phyloP scores from a whole-genome alignment of 2,888 invertebrate genomes.

The Oscheius myriophilus region DNA sequence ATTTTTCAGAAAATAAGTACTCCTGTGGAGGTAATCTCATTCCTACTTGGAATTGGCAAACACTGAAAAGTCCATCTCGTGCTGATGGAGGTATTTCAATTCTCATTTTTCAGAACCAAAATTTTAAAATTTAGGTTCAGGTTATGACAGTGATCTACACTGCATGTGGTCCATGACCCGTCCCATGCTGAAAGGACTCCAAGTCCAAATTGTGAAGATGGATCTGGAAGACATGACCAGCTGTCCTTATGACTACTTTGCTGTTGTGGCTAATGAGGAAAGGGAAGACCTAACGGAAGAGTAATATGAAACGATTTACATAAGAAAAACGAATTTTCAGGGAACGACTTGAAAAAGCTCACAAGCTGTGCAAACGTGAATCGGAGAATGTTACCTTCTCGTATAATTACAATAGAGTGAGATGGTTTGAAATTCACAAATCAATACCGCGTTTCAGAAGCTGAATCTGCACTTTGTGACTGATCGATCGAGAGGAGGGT shows the following conservation, averaged over 20 bases:
- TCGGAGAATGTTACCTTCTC: slow-evolving; percentile 30
- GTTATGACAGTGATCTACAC: slow-evolving; percentile 48
- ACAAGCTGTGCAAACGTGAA: slow-evolving; percentile 17
- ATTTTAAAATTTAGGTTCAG: slow-evolving; percentile 9
- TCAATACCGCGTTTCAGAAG: slow-evolving; percentile 14
- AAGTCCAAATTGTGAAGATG: slow-evolving; percentile 41
- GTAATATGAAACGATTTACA: background rate
- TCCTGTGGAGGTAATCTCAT: slow-evolving; percentile 57
- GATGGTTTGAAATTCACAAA: background rate
- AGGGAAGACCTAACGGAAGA: slow-evolving; percentile 7
- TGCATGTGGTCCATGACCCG: slow-evolving; percentile 61
- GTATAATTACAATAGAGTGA: slow-evolving; percentile 23
- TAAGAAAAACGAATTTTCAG: too few relatives aligned
- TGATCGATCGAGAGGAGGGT: slow-evolving; percentile 46
- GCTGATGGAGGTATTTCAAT: background rate
- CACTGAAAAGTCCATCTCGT: slow-evolving; percentile 35
- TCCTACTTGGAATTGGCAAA: slow-evolving; percentile 53
- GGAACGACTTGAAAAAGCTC: background rate
- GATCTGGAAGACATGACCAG: slow-evolving; percentile 73
- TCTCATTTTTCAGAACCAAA: too few relatives aligned
- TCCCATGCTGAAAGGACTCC: slow-evolving; percentile 56
- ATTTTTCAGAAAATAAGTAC: slow-evolving; percentile 27
- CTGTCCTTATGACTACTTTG: slow-evolving; percentile 45
- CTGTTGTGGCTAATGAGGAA: slow-evolving; percentile 33
- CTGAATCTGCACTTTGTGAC: slow-evolving; percentile 51